Evolutionary conservation across 2,797 vertebrate species (phyloP), one percentile per base, ranked within the genome.

Genomic region (Loriculus beryllinus): DNA sequence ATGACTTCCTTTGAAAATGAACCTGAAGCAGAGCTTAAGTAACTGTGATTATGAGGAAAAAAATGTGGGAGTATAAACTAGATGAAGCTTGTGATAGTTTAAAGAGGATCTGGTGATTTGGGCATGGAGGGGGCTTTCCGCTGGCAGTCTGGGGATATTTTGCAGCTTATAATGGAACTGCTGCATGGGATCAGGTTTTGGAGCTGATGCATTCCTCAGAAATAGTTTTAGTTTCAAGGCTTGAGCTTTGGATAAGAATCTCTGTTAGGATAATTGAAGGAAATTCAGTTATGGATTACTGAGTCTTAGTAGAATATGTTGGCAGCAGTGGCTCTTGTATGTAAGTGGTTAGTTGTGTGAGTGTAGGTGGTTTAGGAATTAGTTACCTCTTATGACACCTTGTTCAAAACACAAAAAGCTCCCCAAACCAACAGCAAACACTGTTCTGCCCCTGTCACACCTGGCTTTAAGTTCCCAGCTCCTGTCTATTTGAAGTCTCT

Each of bases 1-100:
- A 92, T 91, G 7, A 69, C 77, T 96, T 93, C 77, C 69, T 88
- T 75, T 72, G 42, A 63, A 91, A 93, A 92, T 31, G 29, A 93
- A 92, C 82, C 72, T 45, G 47, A 71, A 91, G 76, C 72, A 65
- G 82, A 71, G 49, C 45, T 84, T n/a, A 56, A 28, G 54, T 49
- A 19, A 22, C 68, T 75, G 22, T 78, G 90, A 8, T 12, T 48
- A 26, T 33, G 54, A 68, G 33, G 48, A 28, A 31, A 77, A 78
- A 76, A 54, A 42, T 15, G 17, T 43, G 31, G 69, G 76, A 81
- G 39, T 52, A 10, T 37, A 12, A 89, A 47, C 39, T 13, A 43
- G 56, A 21, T 68, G 6, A 56, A 57, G 37, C 42, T 57, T 67
- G 72, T 29, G 67, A 6, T 14, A 15, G n/a, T 26, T 79, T 19